Evolutionary conservation across 2,113 vertebrate genomes (phyloP).

Genomic region (Myotis brandtii): DNA sequence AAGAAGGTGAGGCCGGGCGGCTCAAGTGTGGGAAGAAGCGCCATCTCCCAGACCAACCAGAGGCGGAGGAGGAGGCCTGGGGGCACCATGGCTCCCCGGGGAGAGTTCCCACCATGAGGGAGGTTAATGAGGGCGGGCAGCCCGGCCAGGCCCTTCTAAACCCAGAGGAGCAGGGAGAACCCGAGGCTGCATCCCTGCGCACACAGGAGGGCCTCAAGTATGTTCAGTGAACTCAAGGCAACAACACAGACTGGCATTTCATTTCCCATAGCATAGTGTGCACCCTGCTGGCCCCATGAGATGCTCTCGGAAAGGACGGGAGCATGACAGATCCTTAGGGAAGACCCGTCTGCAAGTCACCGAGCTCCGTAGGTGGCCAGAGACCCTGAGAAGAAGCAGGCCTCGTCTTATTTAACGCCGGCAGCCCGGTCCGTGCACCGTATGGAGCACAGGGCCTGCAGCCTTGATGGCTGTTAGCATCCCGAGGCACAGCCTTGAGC

Average conservation of each 20-base stretch:
- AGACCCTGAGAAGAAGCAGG: not conserved
- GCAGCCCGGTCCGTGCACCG: not conserved
- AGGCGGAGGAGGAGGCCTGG: not conserved
- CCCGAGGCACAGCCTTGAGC: fast-evolving
- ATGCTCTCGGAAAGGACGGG: not conserved
- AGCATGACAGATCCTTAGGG: not conserved
- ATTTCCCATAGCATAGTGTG: not conserved
- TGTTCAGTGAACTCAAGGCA: not conserved
- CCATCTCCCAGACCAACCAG: not conserved
- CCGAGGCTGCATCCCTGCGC: not conserved
- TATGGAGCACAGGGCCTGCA: not conserved
- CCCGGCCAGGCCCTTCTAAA: not conserved
- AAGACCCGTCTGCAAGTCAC: not conserved
- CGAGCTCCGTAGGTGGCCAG: not conserved
- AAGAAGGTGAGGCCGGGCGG: not conserved
- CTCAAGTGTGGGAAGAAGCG: not conserved
- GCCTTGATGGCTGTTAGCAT: not conserved
- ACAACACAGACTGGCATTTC: not conserved
- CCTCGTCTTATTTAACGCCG: not conserved
- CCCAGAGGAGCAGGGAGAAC: not conserved
- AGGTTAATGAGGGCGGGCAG: not conserved
- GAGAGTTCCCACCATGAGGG: not conserved
- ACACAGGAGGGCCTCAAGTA: fast-evolving
- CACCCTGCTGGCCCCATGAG: not conserved
- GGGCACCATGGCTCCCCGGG: fast-evolving